Percentiles rank a stretch among this genome's conserved stretches.
These are phyloP conservation scores for Camelus dromedarius DNA, from an alignment of 2,113 vertebrate species.

Conservation along the genomic window DNA sequence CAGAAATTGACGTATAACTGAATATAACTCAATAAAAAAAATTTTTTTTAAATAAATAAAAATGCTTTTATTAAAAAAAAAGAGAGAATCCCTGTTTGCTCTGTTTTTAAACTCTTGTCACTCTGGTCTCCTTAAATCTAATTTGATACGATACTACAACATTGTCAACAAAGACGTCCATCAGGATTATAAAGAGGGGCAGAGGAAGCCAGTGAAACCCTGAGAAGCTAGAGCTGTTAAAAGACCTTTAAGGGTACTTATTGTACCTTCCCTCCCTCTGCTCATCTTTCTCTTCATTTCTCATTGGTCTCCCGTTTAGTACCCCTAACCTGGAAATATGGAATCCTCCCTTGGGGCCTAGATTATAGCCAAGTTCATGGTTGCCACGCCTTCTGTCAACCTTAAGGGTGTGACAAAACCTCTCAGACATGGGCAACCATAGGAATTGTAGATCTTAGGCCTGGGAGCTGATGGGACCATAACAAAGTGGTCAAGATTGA, in stretches of 20 bases:
- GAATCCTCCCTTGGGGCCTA: neutral
- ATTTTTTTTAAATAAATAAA: too few species aligned
- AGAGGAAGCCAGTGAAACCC: neutral
- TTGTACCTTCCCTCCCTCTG: neutral
- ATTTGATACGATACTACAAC: neutral
- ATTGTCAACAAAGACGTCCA: neutral
- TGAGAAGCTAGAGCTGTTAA: neutral
- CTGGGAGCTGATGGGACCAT: neutral
- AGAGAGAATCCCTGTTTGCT: neutral
- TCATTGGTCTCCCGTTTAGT: neutral
- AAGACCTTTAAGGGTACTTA: neutral
- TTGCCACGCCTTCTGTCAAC: neutral
- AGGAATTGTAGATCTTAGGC: neutral
- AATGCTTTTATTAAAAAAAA: too few species aligned
- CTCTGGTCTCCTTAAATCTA: conserved; percentile 29
- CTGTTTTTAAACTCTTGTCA: neutral
- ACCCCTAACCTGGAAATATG: neutral
- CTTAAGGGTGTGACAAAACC: neutral
- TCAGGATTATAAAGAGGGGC: neutral
- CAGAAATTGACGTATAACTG: too few species aligned
- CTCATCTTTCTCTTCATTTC: neutral
- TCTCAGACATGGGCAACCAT: neutral
- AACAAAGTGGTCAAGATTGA: neutral
- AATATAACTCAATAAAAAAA: too few species aligned
- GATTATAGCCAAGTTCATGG: neutral